These are phyloP conservation scores for Psilopogon haemacephalus DNA, from an alignment of 2,113 vertebrate species.

Conservation along the genomic window DNA sequence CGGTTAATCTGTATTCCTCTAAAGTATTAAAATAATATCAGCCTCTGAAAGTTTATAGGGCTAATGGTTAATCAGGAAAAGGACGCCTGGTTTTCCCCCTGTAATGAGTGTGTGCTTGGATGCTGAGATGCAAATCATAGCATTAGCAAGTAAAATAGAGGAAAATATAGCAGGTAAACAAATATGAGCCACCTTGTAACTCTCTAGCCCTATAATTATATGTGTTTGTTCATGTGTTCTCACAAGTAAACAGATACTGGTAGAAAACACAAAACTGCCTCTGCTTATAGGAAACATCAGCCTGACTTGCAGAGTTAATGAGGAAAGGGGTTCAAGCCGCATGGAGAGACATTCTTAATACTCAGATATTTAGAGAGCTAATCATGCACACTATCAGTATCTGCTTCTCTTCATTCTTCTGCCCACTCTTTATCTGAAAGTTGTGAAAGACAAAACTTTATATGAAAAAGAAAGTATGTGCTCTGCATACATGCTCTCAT, in stretches of 20 bases:
- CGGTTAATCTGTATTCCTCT: background rate
- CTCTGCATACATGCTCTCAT: background rate
- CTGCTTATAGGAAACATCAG: background rate
- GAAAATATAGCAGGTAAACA: background rate
- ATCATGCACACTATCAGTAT: background rate
- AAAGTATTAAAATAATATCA: background rate
- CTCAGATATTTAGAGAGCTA: background rate
- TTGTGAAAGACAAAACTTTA: background rate
- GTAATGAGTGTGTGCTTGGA: background rate
- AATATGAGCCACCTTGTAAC: background rate
- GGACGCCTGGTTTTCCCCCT: background rate
- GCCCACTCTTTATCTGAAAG: background rate
- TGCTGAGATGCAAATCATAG: background rate
- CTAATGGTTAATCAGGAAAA: background rate
- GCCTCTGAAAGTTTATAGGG: background rate
- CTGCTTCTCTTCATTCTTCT: background rate
- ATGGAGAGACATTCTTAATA: background rate
- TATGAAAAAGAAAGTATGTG: background rate
- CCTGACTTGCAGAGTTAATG: background rate
- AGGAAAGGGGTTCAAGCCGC: background rate
- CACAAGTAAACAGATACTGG: background rate
- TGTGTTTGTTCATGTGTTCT: background rate
- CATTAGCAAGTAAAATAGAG: slow-evolving; percentile 29
- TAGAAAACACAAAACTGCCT: background rate
- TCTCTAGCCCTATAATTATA: background rate